A percentile compares a stretch with the other conserved stretches of the same genome.
Evolutionary conservation across 2,797 vertebrate genomes (phyloP).

Genomic region (Amblyopsis hoosieri): DNA sequence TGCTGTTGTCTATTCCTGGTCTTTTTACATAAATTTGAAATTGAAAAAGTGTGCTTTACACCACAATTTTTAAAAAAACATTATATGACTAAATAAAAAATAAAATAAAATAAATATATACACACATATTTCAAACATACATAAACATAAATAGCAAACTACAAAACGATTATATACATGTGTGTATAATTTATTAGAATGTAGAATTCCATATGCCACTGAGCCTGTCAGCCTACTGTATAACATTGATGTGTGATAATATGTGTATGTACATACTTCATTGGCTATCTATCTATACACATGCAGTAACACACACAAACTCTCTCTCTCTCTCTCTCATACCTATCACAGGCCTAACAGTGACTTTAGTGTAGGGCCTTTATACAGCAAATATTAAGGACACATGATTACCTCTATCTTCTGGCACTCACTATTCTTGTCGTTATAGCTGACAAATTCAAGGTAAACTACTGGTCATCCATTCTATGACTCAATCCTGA

Average conservation of each 20-base stretch:
- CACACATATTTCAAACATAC: background rate
- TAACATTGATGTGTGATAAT: too few species aligned
- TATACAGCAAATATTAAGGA: slow-evolving; percentile 45
- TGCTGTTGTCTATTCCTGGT: background rate
- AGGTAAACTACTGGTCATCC: slow-evolving; percentile 57
- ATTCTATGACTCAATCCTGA: slow-evolving; percentile 47
- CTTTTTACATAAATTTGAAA: slow-evolving; percentile 1
- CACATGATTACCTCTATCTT: slow-evolving; percentile 69
- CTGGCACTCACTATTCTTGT: slow-evolving; percentile 43
- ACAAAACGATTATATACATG: too few species aligned
- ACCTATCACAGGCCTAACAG: slow-evolving; percentile 43
- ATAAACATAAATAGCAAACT: too few species aligned
- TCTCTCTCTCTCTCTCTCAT: background rate
- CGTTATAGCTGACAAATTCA: slow-evolving; percentile 48
- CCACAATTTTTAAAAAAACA: slow-evolving; percentile 5
- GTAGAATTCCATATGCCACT: too few species aligned
- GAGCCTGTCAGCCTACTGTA: too few species aligned
- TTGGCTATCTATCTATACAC: too few species aligned
- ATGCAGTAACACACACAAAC: too few species aligned
- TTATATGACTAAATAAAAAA: background rate
- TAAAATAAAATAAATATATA: background rate
- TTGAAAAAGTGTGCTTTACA: slow-evolving; percentile 7
- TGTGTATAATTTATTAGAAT: too few species aligned
- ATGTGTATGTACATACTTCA: too few species aligned
- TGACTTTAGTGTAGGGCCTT: slow-evolving; percentile 44